These are phyloP conservation scores for Caenorhabditis imperialis DNA, from an alignment of 2,888 invertebrate species.

Conservation along the genomic window DNA sequence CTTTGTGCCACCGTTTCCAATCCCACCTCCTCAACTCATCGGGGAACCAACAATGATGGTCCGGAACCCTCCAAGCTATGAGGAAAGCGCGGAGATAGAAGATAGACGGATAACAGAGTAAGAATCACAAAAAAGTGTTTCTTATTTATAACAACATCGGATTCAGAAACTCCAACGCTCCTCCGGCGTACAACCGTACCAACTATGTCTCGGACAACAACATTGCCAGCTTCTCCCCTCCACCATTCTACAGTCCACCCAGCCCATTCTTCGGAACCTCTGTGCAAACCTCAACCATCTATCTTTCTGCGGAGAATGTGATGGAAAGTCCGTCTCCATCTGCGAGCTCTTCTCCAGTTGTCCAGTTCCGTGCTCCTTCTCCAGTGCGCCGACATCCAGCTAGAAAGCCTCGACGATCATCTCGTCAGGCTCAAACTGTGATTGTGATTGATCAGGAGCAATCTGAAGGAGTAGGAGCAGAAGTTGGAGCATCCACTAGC, in stretches of 20 bases:
- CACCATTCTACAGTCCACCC: constrained; percentile 48
- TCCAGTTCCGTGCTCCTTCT: constrained; percentile 25
- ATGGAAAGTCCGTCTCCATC: constrained; percentile 2
- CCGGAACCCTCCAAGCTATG: constrained; percentile 30
- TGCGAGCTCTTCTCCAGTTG: constrained; percentile 4
- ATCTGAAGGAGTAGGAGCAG: no score
- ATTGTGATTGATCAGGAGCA: constrained; percentile 18
- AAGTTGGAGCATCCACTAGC: constrained; percentile 34
- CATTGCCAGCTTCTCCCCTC: constrained; percentile 53
- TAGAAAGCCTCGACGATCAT: constrained; percentile 32
- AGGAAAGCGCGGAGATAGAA: constrained; percentile 47
- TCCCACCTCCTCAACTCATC: constrained; percentile 36
- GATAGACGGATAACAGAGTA: constrained; percentile 43
- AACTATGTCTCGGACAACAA: constrained; percentile 29
- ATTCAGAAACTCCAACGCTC: constrained; percentile 50
- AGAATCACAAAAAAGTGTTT: background rate
- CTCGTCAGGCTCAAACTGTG: constrained; percentile 24
- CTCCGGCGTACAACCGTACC: constrained; percentile 43
- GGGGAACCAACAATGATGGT: no score
- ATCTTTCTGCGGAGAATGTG: constrained; percentile 35
- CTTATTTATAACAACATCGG: background rate
- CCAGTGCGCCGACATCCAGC: constrained; percentile 45
- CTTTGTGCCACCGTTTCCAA: constrained; percentile 29
- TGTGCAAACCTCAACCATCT: constrained; percentile 34
- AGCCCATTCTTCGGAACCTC: constrained; percentile 31